Base-by-base conservation (phyloP, 2,888 invertebrate species). In the Eurytoma adleriae region DNA sequence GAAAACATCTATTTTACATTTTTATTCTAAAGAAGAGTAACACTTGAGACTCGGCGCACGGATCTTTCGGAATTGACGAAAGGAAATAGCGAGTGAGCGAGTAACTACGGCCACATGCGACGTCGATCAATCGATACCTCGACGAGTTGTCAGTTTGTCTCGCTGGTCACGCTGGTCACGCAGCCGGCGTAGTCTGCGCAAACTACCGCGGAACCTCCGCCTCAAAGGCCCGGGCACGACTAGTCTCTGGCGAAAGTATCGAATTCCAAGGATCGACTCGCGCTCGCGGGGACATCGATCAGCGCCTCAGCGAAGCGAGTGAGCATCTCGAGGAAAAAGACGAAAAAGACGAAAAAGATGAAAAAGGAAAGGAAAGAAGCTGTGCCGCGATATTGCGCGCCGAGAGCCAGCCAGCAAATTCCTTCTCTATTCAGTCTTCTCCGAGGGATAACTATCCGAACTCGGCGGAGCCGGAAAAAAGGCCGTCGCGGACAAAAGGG, bases 221-320 rank as follows among this genome's bases (percentile, higher is more conserved):
- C 48, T 20, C 27, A 16, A 18, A 14, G 48, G 27, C 48, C 57
- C 27, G 50, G 50, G n/a, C 24, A 7, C 27, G 7, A 12, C 62
- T 56, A 54, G 27, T 18, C 54, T 14, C 54, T 14, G 54, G n/a
- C 56, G 69, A 70, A 62, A 70, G 77, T 70, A 77, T 77, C 77
- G 77, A 74, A 83, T 83, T 83, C 61, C 81, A 57, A 61, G 7
- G 54, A 16, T 57, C 20, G 14, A 48, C 48, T 24, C 54, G 50
- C 24, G 7, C 24, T 18, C 3, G 62, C 62, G 48, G 56, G 20
- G 69, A 62, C 79, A 79, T 79, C 70, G 66, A 79, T 79, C 79
- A 74, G 30, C 57, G n/a, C 59, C 71, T 14, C 57, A 12, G 7
- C 64, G 20, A 13, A 14, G 57, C 70, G 70, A 3, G 59, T n/a